phyloP scores from a whole-genome alignment of 2,797 vertebrate genomes.

The Enteromius viviparus region DNA sequence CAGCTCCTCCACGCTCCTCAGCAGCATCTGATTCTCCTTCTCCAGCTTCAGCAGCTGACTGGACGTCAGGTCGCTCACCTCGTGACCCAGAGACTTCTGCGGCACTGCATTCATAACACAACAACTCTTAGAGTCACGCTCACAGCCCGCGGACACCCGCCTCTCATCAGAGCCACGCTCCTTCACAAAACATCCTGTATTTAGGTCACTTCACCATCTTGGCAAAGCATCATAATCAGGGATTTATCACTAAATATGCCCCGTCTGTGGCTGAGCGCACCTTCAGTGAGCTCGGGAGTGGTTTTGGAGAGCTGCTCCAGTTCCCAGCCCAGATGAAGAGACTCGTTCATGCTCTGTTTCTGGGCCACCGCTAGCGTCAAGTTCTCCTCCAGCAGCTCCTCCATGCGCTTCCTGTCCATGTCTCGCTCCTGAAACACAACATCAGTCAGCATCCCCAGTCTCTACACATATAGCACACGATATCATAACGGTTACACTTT shows the following conservation, averaged over 20 bases:
- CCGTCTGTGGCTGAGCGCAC: conserved; percentile 67
- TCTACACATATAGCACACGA: not conserved
- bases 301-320: conserved; percentile 94
- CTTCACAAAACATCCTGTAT: conserved; percentile 46
- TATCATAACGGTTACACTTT: not conserved
- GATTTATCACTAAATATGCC: conserved; percentile 65
- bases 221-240: conserved; percentile 71
- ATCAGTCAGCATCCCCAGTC: not conserved
- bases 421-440: conserved; percentile 84
- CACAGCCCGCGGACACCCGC: not conserved
- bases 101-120: conserved; percentile 74
- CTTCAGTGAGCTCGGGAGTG: conserved; percentile 87
- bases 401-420: conserved; percentile 93
- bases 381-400: conserved; percentile 97
- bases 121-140: not conserved
- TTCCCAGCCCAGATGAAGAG: conserved; percentile 96
- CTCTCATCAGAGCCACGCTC: not conserved
- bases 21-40: conserved; percentile 96
- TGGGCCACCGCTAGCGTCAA: conserved; percentile 96
- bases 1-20: conserved; percentile 92
- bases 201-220: conserved; percentile 71
- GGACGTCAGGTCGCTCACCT: conserved; percentile 95
- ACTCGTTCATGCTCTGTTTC: conserved; percentile 99
- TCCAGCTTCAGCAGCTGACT: conserved; percentile 94
- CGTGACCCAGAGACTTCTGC: conserved; percentile 93